Conservation (phyloP, 2,888 invertebrate genomes). For the Clistopyga incitator region DNA sequence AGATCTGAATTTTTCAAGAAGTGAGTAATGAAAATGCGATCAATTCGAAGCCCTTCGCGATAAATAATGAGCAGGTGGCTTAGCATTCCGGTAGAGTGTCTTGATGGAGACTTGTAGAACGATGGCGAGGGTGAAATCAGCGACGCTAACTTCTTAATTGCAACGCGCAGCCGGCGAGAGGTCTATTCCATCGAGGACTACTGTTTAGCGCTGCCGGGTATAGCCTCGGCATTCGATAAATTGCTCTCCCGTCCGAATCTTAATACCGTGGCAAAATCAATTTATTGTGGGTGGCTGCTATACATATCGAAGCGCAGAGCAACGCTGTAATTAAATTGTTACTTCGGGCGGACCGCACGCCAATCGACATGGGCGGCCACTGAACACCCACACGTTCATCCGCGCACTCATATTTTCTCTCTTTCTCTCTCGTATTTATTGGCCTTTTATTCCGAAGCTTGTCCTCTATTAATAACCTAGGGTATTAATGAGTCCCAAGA, state of each 20-base stretch:
- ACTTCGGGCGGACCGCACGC: slow-evolving; percentile 83
- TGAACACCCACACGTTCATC: slow-evolving; percentile 70
- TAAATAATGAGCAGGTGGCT: slow-evolving; percentile 50
- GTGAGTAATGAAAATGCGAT: slow-evolving; percentile 6
- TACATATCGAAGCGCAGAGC: slow-evolving; percentile 77
- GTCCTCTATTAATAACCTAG: slow-evolving; percentile 80
- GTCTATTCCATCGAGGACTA: slow-evolving; percentile 75
- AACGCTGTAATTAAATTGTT: slow-evolving; percentile 84
- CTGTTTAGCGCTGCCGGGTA: slow-evolving; percentile 81
- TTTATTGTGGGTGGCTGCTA: slow-evolving; percentile 84
- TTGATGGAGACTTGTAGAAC: slow-evolving; percentile 9
- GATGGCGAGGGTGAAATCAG: slow-evolving; percentile 53
- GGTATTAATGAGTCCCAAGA: slow-evolving; percentile 76
- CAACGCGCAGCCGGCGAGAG: slow-evolving; percentile 62
- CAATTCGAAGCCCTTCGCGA: slow-evolving; percentile 17
- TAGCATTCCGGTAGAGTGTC: not conserved
- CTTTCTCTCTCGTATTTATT: slow-evolving; percentile 71
- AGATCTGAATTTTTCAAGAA: not conserved
- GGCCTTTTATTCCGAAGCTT: slow-evolving; percentile 77
- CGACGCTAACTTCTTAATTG: slow-evolving; percentile 71
- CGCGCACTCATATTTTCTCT: slow-evolving; percentile 17
- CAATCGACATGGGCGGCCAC: slow-evolving; percentile 83
- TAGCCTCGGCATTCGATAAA: slow-evolving; percentile 67
- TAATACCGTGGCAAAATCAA: slow-evolving; percentile 84
- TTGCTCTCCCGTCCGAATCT: slow-evolving; percentile 75